These are phyloP conservation scores for Rhinoraja longicauda DNA, from an alignment of 2,797 vertebrate species.

Conservation along the genomic window DNA sequence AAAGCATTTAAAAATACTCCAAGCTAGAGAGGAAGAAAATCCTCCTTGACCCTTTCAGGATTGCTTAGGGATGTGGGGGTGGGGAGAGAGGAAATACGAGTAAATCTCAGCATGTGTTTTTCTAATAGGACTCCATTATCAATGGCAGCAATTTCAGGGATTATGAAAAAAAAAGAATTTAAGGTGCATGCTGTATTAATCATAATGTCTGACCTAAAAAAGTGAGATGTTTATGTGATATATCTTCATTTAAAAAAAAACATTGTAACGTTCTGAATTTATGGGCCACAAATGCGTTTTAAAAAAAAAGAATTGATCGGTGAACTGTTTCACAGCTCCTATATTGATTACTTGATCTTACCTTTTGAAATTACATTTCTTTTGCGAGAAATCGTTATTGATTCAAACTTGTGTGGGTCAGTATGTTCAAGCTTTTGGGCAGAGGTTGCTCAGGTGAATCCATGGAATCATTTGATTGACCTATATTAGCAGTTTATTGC, in stretches of 20 bases:
- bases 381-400: slow-evolving; percentile 36
- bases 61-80: no score
- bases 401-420: slow-evolving; percentile 7
- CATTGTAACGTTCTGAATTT: not conserved
- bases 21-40: no score
- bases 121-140: not conserved
- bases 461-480: slow-evolving; percentile 17
- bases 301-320: slow-evolving; percentile 1
- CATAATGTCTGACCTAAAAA: not conserved
- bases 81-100: no score
- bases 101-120: no score
- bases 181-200: not conserved
- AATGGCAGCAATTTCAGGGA: not conserved
- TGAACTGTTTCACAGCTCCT: slow-evolving; percentile 11
- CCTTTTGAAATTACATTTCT: slow-evolving; percentile 36
- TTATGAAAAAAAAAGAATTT: not conserved
- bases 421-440: not conserved
- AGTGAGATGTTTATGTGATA: not conserved
- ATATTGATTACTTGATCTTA: slow-evolving; percentile 36
- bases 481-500: not conserved
- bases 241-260: not conserved
- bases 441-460: slow-evolving; percentile 8
- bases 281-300: not conserved
- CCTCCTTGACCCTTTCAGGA: no score
- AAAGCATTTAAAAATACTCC: no score